Conservation (phyloP, 2,888 invertebrate species). For the Trissolcus brochymenae region DNA sequence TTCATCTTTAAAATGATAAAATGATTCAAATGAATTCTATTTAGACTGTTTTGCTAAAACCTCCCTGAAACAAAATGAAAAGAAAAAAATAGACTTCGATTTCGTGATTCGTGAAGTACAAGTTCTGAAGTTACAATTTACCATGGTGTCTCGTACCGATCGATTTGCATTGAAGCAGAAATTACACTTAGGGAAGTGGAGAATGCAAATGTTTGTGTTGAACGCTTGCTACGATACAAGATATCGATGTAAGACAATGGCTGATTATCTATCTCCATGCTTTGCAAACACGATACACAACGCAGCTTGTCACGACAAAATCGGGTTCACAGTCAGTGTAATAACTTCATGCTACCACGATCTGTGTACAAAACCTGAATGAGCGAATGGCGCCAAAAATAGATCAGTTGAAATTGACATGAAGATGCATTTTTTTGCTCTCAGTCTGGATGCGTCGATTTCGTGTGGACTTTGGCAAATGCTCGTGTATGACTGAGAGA, state of each 20-base stretch:
- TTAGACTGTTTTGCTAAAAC: background rate
- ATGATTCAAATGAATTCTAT: too few relatives aligned
- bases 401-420: background rate
- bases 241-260: conserved; percentile 70
- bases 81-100: background rate
- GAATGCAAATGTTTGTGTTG: conserved; percentile 61
- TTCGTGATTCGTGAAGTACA: conserved; percentile 5
- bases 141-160: conserved; percentile 29
- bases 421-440: background rate
- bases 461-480: conserved; percentile 38
- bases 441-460: background rate
- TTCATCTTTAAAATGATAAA: too few relatives aligned
- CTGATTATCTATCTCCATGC: conserved; percentile 69
- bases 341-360: conserved; percentile 30
- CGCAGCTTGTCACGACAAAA: conserved; percentile 64
- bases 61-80: background rate
- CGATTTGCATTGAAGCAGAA: conserved; percentile 53
- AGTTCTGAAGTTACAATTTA: conserved; percentile 35
- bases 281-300: conserved; percentile 64
- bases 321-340: conserved; percentile 41
- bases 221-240: conserved; percentile 58
- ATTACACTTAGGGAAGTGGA: conserved; percentile 51
- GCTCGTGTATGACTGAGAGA: conserved; percentile 62
- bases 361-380: background rate
- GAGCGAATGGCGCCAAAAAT: too few relatives aligned